A percentile compares a stretch with the other conserved stretches of the same genome.
These are phyloP conservation scores for Diadegma fenestrale DNA, from an alignment of 2,888 invertebrate genomes.

Conservation along the genomic window DNA sequence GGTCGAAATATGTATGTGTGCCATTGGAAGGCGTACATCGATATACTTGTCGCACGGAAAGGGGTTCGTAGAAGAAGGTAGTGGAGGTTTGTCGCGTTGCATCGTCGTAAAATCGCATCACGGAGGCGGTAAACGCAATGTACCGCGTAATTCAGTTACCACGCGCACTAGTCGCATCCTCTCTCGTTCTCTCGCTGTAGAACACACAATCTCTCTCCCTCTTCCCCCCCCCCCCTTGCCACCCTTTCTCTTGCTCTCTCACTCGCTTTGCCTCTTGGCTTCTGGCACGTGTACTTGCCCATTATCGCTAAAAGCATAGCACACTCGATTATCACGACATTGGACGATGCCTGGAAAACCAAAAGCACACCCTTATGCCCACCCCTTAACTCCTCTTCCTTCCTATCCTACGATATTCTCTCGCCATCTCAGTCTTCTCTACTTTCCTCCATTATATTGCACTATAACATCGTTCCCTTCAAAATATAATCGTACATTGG, in stretches of 20 bases:
- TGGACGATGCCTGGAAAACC: conserved; percentile 80
- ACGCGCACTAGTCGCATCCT: conserved; percentile 75
- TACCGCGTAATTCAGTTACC: conserved; percentile 83
- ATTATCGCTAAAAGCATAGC: conserved; percentile 84
- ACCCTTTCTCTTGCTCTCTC: conserved; percentile 18
- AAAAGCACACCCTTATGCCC: conserved; percentile 76
- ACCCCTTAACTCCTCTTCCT: conserved; percentile 5
- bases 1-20: conserved; percentile 10
- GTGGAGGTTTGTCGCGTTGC: conserved; percentile 77
- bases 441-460: conserved; percentile 17
- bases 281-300: conserved; percentile 83
- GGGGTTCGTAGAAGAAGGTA: conserved; percentile 57
- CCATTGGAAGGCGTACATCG: conserved; percentile 30
- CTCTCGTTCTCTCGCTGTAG: conserved; percentile 47
- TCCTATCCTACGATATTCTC: background rate
- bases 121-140: conserved; percentile 82
- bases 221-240: conserved; percentile 49
- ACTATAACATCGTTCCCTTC: conserved; percentile 2
- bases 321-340: conserved; percentile 84
- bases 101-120: conserved; percentile 81
- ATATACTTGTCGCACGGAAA: conserved; percentile 28
- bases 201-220: conserved; percentile 50
- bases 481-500: conserved; percentile 27
- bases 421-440: background rate
- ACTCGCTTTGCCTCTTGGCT: conserved; percentile 65